phyloP scores from a whole-genome alignment of 2,113 vertebrate species.

The Gymnorhina tibicen region DNA sequence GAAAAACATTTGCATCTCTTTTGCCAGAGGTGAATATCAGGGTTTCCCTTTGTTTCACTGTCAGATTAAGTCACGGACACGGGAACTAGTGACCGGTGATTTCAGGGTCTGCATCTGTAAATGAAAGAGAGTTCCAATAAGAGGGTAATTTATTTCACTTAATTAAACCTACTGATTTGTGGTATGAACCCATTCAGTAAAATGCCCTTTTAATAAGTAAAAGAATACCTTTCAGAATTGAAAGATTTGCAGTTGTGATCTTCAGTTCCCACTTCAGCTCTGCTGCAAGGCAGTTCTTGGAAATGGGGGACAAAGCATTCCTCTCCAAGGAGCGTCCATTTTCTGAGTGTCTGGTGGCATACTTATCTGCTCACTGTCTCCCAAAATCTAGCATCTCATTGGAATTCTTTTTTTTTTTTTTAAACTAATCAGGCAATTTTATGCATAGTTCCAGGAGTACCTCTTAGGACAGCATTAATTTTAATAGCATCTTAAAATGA shows the following conservation, averaged over 20 bases:
- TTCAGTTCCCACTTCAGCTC: neutral
- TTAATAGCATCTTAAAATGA: conserved; percentile 32
- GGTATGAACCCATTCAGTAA: neutral
- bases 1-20: neutral
- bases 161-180: conserved; percentile 3
- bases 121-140: neutral
- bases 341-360: neutral
- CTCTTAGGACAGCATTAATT: conserved; percentile 15
- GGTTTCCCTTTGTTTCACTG: neutral
- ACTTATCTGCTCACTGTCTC: neutral
- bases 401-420: neutral
- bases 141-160: conserved; percentile 4
- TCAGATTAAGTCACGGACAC: neutral
- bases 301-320: neutral
- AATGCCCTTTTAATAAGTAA: conserved; percentile 20
- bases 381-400: neutral
- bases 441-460: neutral
- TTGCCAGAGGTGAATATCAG: neutral
- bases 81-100: neutral
- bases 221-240: conserved; percentile 8
- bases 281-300: neutral
- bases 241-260: neutral
- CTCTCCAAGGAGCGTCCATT: neutral
- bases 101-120: neutral
- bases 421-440: neutral